Evolutionary conservation across 2,797 vertebrate genomes (phyloP), one percentile per base, ranked within the genome.

Genomic region (Florisuga fusca): DNA sequence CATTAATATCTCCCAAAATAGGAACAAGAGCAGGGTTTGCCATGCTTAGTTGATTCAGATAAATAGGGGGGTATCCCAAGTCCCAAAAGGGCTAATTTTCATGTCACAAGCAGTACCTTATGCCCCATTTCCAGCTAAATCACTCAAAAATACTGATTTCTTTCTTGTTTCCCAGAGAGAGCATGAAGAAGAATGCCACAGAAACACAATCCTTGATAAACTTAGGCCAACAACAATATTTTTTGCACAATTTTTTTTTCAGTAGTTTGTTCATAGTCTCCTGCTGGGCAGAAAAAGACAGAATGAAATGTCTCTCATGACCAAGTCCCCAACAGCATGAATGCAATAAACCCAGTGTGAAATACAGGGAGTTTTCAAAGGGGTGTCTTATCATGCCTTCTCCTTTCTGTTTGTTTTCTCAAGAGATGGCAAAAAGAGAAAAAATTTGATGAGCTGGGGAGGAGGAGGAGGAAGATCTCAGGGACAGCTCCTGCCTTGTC

Each of bases 201-300:
- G 77, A 33, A 88, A 71, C 10, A 61, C 3, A 84, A 76, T 58
- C 36, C n/a, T 84, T 81, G 78, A 94, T 73, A 95, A 96, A 95
- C 95, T 84, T 87, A 91, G 71, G 57, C 86, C 91, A 97, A 95
- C 67, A 84, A 94, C 84, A 97, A 93, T 81, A 90, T 62, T 90
- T 53, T 80, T 86, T 48, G 36, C 48, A 19, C 38, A 64, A 48
- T 26, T 84, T 87, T 95, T 51, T 84, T 95, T 78, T 58, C 58
- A 80, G 45, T 85, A 45, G 33, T 95, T 96, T 95, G 53, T 96
- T 97, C 53, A 22, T 83, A 63, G 82, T 90, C 54, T 72, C 34
- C 77, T 2, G 0, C 80, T 12, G 26, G 83, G 72, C 51, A 73
- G 84, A 94, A 82, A 80, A 89, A 90, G 75, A 75, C 67, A 96